Conservation (phyloP, 2,113 vertebrate genomes). For the Sinocyclocheilus anshuiensis region DNA sequence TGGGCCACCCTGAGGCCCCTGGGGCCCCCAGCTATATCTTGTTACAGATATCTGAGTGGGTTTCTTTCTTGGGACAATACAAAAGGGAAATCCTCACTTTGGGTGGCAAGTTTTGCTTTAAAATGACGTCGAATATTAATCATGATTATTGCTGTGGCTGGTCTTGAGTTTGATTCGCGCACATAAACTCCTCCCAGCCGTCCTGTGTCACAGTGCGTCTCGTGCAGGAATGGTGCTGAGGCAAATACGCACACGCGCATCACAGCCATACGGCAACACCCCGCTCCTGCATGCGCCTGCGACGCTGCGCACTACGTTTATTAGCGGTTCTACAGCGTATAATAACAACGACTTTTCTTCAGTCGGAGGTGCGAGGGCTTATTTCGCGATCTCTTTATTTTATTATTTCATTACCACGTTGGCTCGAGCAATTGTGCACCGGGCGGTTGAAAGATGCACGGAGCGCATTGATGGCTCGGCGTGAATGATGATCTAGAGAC, state of each 20-base stretch:
- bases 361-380: not conserved
- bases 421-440: not conserved
- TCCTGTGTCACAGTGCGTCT: not conserved
- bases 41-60: not conserved
- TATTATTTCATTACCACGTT: not conserved
- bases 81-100: not conserved
- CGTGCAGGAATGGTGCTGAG: slow-evolving; percentile 65
- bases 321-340: not conserved
- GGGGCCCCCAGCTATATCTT: not conserved
- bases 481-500: slow-evolving; percentile 56
- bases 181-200: slow-evolving; percentile 63
- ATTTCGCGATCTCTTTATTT: not conserved
- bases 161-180: not conserved
- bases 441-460: not conserved
- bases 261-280: slow-evolving; percentile 64
- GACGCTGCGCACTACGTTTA: slow-evolving; percentile 14
- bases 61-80: not conserved
- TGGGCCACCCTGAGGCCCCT: not conserved
- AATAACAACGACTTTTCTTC: not conserved
- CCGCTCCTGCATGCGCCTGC: slow-evolving; percentile 43
- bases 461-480: slow-evolving; percentile 14
- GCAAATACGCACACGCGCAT: slow-evolving; percentile 55
- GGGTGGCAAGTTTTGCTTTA: not conserved
- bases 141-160: not conserved
- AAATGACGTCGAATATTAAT: not conserved